A percentile compares a stretch with the other conserved stretches of the same genome.
Conservation (phyloP, 1,140 invertebrate species). For the Cydia amplana region DNA sequence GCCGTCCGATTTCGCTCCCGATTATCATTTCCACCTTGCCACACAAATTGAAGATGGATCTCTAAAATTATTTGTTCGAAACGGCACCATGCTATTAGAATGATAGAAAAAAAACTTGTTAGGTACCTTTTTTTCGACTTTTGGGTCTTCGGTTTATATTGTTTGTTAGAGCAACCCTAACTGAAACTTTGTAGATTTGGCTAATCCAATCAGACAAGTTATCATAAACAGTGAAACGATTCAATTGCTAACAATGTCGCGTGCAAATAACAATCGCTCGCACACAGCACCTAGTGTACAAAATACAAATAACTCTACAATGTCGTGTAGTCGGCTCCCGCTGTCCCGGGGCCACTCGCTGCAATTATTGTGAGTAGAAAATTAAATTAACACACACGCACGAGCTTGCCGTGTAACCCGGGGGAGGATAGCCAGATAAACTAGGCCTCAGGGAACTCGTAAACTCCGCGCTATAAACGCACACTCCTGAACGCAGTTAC, state of each 20-base stretch:
- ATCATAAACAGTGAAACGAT: conserved; percentile 33
- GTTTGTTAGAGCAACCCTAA: conserved; percentile 9
- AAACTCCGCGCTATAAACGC: conserved; percentile 34
- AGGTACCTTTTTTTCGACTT: not conserved
- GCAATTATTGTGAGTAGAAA: conserved; percentile 77
- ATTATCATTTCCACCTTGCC: conserved; percentile 51
- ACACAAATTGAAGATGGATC: conserved; percentile 47
- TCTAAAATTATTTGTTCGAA: conserved; percentile 17
- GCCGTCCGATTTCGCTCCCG: conserved; percentile 51
- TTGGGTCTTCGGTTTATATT: not conserved
- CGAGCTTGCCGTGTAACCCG: conserved; percentile 46
- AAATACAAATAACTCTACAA: conserved; percentile 66
- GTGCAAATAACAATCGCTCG: conserved; percentile 31
- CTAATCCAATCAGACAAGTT: conserved; percentile 6
- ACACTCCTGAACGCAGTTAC: not conserved
- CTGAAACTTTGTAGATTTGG: not conserved
- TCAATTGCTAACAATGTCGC: conserved; percentile 38
- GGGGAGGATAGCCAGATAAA: conserved; percentile 54
- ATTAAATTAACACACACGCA: conserved; percentile 78
- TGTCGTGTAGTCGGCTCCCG: conserved; percentile 53
- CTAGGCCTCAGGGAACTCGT: conserved; percentile 40
- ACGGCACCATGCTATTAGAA: not conserved
- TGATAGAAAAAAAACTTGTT: not conserved
- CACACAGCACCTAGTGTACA: conserved; percentile 47
- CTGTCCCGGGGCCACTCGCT: conserved; percentile 50